These are phyloP conservation scores for Phenganax subtilis DNA, from an alignment of 92 coral and sea anemone genomes.

Conservation along the genomic window DNA sequence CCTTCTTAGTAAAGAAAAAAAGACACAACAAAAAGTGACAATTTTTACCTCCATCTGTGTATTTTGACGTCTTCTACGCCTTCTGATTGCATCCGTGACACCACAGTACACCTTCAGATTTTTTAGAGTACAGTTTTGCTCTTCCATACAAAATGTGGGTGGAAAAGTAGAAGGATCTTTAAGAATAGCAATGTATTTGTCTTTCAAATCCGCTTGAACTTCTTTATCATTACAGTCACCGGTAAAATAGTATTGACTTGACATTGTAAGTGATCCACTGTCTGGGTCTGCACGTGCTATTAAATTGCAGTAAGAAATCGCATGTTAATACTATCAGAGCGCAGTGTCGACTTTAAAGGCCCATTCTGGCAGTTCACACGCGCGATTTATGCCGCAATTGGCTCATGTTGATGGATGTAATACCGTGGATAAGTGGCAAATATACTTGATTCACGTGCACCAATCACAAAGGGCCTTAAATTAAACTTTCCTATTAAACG, in stretches of 20 bases:
- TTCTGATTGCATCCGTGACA: conserved; percentile 50
- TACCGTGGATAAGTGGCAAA: no score
- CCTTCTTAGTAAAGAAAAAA: neutral
- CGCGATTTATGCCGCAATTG: no score
- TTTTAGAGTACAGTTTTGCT: conserved; percentile 59
- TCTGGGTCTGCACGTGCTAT: conserved; percentile 71
- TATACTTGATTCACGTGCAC: no score
- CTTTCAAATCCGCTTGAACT: conserved; percentile 70
- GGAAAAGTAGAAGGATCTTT: conserved; percentile 10
- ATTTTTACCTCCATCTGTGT: conserved; percentile 55
- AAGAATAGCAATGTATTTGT: conserved; percentile 51
- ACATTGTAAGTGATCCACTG: conserved; percentile 49
- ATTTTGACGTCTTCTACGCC: conserved; percentile 72
- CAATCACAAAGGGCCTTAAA: no score
- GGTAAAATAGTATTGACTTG: conserved; percentile 56
- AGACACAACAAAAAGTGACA: neutral
- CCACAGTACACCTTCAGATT: conserved; percentile 86
- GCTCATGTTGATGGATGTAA: no score
- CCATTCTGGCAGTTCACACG: neutral
- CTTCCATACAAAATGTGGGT: conserved; percentile 30
- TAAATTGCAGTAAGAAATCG: neutral
- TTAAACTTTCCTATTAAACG: no score
- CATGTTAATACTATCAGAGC: neutral
- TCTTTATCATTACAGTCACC: conserved; percentile 73
- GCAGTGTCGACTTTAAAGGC: neutral